Percentiles rank a stretch among this genome's conserved stretches.
These are phyloP conservation scores for Scomber scombrus DNA, from an alignment of 2,113 vertebrate species.

Conservation along the genomic window DNA sequence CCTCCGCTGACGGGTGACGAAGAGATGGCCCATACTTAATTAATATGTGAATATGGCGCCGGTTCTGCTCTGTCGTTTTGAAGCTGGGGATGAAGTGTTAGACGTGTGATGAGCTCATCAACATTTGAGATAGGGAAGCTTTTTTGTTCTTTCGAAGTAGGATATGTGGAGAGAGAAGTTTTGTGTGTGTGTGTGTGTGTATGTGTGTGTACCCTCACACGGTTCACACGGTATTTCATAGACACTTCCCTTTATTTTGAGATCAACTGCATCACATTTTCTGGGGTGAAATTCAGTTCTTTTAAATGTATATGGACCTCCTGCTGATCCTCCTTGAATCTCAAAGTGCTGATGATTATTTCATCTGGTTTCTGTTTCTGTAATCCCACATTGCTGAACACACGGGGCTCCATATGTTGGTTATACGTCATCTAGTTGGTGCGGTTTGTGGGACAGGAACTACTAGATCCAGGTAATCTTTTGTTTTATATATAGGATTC, in stretches of 20 bases:
- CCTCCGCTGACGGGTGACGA: conserved; percentile 47
- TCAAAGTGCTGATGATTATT: neutral
- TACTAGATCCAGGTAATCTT: neutral
- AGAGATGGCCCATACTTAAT: conserved; percentile 69
- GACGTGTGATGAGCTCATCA: conserved; percentile 51
- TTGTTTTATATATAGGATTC: neutral
- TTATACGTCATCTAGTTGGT: neutral
- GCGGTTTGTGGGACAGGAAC: neutral
- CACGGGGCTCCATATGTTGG: neutral
- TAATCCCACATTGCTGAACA: too few species aligned
- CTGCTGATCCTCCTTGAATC: conserved; percentile 3
- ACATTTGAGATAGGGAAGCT: conserved; percentile 19
- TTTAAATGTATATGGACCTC: conserved; percentile 6
- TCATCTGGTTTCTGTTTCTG: neutral
- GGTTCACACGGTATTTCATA: neutral
- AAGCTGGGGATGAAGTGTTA: conserved; percentile 29
- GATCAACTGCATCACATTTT: neutral
- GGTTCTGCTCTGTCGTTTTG: conserved; percentile 30
- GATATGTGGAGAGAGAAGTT: neutral
- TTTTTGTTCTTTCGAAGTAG: conserved; percentile 20
- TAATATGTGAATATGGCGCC: conserved; percentile 57
- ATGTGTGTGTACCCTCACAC: too few species aligned
- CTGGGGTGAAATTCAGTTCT: neutral
- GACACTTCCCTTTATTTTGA: neutral
- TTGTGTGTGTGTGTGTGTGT: neutral